These are phyloP conservation scores for Brachypalpus laphriformis DNA, from an alignment of 2,888 invertebrate genomes.

Conservation along the genomic window DNA sequence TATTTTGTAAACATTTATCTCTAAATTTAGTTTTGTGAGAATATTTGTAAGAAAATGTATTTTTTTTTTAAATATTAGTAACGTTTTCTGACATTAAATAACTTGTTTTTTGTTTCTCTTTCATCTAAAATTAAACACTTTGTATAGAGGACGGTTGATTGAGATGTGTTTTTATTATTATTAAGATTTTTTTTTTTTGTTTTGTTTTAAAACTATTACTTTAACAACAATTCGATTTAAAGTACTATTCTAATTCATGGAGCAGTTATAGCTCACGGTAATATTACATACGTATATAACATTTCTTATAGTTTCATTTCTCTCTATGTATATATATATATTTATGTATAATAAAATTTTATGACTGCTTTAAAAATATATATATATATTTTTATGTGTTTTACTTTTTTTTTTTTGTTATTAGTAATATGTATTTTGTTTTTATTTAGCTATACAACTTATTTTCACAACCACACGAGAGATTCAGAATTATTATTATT, in stretches of 20 bases:
- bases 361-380: constrained; percentile 74
- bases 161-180: constrained; percentile 66
- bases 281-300: constrained; percentile 74
- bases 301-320: constrained; percentile 70
- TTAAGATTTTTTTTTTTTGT: constrained; percentile 45
- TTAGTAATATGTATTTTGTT: constrained; percentile 66
- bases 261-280: constrained; percentile 72
- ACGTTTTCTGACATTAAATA: constrained; percentile 66
- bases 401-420: constrained; percentile 27
- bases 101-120: constrained; percentile 37
- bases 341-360: constrained; percentile 73
- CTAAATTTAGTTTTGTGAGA: constrained; percentile 59
- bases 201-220: constrained; percentile 48
- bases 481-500: constrained; percentile 75
- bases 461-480: constrained; percentile 77
- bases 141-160: constrained; percentile 77
- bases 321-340: constrained; percentile 67
- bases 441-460: constrained; percentile 71
- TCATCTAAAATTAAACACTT: constrained; percentile 73
- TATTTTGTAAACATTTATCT: constrained; percentile 65
- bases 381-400: constrained; percentile 48
- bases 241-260: constrained; percentile 70
- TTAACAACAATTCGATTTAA: constrained; percentile 72
- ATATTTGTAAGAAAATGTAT: constrained; percentile 61
- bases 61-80: constrained; percentile 63